Evolutionary conservation across 2,888 invertebrate genomes (phyloP), one percentile per base, ranked within the genome.

Genomic region (Volucella inanis): DNA sequence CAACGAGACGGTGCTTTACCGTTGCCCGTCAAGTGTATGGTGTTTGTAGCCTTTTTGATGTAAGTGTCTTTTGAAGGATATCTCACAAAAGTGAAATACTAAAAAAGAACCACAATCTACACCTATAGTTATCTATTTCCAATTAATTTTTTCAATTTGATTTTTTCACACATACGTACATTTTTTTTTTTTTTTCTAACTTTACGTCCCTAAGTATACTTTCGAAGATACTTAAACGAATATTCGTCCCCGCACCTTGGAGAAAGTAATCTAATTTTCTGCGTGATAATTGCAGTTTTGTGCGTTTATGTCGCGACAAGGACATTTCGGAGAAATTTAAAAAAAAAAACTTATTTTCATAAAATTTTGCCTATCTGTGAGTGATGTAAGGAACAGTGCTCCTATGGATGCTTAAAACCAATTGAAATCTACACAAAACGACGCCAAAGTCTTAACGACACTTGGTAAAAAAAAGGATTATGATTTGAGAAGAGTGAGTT

Each of bases 401-500:
- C 31, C 39, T 57, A 57, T 52, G 43, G 50, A 59, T 65, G 22
- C 10, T 15, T 11, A 67, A 52, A 54, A 68, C 10, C 31, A 62
- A 31, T 18, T 8, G 49, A 10, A 39, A 9, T 10, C 41, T n/a
- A 31, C 9, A 14, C 22, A 52, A 61, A 38, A 43, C 41, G 49
- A 39, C 52, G 14, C 2, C 18, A 22, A 31, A 65, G 57, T 57
- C 59, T 52, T 75, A 79, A 68, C 64, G 68, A 83, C 67, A 57
- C 43, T 47, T 64, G 39, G 61, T 61, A 49, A 52, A 68, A 18
- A n/a, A 72, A 80, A 76, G 80, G 80, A 85, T 85, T 85, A 85
- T 85, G 85, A 85, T 85, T 85, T 85, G 72, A 85, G 80, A 62
- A 50, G 52, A 80, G 85, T 85, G 64, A 85, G 85, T 80, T 84